A percentile compares a stretch with the other conserved stretches of the same genome.
Conservation (phyloP, 2,113 vertebrate species). For the Tragelaphus scriptus region DNA sequence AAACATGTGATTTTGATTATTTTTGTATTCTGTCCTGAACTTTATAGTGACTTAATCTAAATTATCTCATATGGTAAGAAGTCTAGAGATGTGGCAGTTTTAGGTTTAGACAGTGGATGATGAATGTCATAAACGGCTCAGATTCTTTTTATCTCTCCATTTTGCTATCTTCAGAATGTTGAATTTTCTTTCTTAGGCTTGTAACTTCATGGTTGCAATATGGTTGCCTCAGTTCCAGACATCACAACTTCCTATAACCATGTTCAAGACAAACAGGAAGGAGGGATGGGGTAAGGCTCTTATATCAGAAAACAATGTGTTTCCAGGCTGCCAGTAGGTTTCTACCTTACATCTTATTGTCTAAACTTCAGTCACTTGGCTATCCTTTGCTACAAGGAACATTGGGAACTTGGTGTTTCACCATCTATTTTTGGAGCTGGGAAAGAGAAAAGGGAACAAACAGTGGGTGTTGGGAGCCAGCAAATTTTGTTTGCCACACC, state of each 20-base stretch:
- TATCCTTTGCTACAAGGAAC: neutral
- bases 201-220: neutral
- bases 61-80: neutral
- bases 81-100: neutral
- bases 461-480: neutral
- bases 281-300: neutral
- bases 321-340: neutral
- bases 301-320: neutral
- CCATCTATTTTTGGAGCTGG: neutral
- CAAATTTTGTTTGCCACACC: neutral
- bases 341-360: neutral
- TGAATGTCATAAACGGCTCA: neutral
- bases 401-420: neutral
- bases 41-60: neutral
- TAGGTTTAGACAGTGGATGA: neutral
- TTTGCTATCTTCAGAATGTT: neutral
- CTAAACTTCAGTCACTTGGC: neutral
- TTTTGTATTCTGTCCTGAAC: neutral
- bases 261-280: neutral
- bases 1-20: neutral
- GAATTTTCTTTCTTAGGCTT: neutral
- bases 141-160: neutral
- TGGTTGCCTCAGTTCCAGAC: neutral
- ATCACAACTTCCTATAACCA: neutral
- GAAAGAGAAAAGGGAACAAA: neutral